phyloP scores from a whole-genome alignment of 2,888 invertebrate genomes.

The Capitulum mitella region DNA sequence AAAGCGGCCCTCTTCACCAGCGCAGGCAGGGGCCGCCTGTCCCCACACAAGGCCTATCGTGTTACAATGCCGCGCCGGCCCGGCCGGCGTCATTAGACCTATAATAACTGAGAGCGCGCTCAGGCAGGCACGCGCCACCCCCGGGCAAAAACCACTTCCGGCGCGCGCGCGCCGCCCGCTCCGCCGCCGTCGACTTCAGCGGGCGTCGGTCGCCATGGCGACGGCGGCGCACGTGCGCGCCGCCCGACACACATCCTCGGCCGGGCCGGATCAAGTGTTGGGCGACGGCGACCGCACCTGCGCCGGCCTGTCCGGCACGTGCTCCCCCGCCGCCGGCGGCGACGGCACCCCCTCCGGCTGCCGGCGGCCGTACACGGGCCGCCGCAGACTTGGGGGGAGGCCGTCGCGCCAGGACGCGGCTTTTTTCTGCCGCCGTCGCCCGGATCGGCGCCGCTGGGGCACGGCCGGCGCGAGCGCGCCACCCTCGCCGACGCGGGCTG shows the following conservation, averaged over 20 bases:
- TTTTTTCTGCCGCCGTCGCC: too few species aligned
- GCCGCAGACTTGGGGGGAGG: too few species aligned
- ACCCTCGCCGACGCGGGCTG: too few species aligned
- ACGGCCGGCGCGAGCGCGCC: too few species aligned
- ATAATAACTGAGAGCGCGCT: constrained; percentile 34
- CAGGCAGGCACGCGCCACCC: neutral
- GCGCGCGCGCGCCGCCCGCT: constrained; percentile 62
- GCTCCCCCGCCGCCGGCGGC: too few species aligned
- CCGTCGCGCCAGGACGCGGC: too few species aligned
- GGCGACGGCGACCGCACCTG: neutral
- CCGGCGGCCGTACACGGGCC: too few species aligned
- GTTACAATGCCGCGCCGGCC: constrained; percentile 65
- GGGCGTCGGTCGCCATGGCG: constrained; percentile 59
- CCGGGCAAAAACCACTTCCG: constrained; percentile 44
- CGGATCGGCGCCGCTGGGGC: too few species aligned
- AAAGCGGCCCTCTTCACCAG: neutral
- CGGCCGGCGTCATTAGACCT: constrained; percentile 65
- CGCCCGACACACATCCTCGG: constrained; percentile 75
- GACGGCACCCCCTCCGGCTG: too few species aligned
- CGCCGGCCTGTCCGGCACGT: neutral
- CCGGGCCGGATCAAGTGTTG: constrained; percentile 43
- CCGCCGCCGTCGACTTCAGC: constrained; percentile 69
- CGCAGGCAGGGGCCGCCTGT: constrained; percentile 44
- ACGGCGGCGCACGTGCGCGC: constrained; percentile 76
- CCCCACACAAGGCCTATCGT: too few species aligned